Percentiles rank a stretch among this genome's conserved stretches.
Conservation (phyloP, 2,113 vertebrate species). For the Alaudala cheleensis region DNA sequence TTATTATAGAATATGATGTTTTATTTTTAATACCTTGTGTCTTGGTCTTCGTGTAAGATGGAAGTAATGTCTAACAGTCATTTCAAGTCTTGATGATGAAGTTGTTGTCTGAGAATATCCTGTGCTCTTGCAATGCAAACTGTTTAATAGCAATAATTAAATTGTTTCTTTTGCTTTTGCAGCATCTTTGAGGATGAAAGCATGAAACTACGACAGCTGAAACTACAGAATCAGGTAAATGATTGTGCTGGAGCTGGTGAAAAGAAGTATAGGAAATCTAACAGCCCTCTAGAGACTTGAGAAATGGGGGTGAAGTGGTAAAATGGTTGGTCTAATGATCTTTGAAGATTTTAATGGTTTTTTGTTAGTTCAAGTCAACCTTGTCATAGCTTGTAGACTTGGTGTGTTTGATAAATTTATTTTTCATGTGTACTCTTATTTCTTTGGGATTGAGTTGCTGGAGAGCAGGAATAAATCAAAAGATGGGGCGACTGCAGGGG, state of each 20-base stretch:
- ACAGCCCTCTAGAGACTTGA: background rate
- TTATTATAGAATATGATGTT: background rate
- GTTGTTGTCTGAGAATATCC: background rate
- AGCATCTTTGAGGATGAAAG: constrained; percentile 87
- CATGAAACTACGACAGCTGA: constrained; percentile 86
- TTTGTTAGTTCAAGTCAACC: background rate
- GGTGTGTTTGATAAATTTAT: background rate
- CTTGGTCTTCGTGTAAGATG: background rate
- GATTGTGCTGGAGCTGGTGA: background rate
- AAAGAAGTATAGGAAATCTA: background rate
- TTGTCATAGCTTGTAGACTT: background rate
- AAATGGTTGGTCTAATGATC: background rate
- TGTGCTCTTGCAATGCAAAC: background rate
- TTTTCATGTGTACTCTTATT: background rate
- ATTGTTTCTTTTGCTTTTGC: constrained; percentile 35
- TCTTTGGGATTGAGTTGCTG: background rate
- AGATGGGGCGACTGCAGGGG: background rate
- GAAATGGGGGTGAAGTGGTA: background rate
- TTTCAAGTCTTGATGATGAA: background rate
- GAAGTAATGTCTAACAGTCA: background rate
- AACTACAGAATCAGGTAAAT: constrained; percentile 92
- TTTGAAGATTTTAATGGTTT: background rate
- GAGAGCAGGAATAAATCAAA: background rate
- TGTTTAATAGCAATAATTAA: background rate
- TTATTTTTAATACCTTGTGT: background rate